These are phyloP conservation scores for Lamellibrachia columna DNA, from an alignment of 2,888 invertebrate genomes.

Conservation along the genomic window DNA sequence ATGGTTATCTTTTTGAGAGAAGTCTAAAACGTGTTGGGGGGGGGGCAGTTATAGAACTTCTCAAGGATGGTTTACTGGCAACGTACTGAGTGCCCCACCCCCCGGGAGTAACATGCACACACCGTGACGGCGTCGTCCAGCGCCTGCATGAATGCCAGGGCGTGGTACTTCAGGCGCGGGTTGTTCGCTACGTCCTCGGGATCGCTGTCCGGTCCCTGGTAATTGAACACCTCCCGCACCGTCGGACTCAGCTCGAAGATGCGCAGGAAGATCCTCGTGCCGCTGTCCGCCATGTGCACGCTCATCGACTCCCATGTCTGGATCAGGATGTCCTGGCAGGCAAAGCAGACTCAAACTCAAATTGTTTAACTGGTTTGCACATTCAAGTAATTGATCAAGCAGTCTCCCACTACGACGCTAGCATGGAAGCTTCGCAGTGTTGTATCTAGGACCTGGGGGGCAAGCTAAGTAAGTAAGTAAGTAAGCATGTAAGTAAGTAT, in stretches of 20 bases:
- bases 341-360: background rate
- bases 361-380: background rate
- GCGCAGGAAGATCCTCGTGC: background rate
- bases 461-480: too few species aligned
- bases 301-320: background rate
- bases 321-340: background rate
- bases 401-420: too few species aligned
- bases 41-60: too few species aligned
- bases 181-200: background rate
- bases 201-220: background rate
- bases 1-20: too few species aligned
- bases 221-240: background rate
- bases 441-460: too few species aligned
- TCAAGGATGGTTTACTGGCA: background rate
- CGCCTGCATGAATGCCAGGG: background rate
- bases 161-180: background rate
- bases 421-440: too few species aligned
- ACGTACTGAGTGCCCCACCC: background rate
- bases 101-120: background rate
- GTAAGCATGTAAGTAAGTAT: too few species aligned
- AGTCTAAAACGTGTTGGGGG: too few species aligned
- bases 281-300: background rate
- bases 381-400: too few species aligned
- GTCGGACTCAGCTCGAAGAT: slow-evolving; percentile 7
- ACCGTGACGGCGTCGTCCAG: background rate